Base-by-base conservation (phyloP, 2,888 invertebrate genomes). In the Helicoverpa assulta region DNA sequence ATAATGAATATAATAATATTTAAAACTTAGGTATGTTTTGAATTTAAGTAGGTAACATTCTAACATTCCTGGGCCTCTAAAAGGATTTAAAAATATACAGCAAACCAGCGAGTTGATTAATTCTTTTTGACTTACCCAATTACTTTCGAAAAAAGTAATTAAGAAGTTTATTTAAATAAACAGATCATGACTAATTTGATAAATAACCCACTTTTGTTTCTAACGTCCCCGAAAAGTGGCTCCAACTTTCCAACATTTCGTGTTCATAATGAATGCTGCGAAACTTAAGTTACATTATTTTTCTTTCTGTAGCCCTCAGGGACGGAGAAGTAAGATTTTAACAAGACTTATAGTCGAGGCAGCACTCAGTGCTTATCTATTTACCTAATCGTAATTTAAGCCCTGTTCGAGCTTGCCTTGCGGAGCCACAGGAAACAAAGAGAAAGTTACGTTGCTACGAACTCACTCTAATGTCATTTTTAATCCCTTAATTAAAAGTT, bases 401-500 rank as follows among this genome's bases (percentile, higher is more conserved):
- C 82, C 72, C 70, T 71, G 77, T 85, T 81, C 78, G 80, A 86
- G 86, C 84, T 88, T 87, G 89, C 88, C 88, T 86, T 80, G 78
- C 75, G 73, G 86, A 88, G 85, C 88, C 85, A 81, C 81, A 62
- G 78, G 81, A 85, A 90, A 94, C 92, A 93, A 94, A 91, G 87
- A 88, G 78, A 90, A 93, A 92, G 90, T 92, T 91, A 91, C 91
- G 90, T 91, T 93, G 92, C 92, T 91, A 86, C 91, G 83, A 93
- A 91, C 94, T 93, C 90, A 86, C 89, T 93, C 88, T 94, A 93
- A 94, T 95, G 94, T 94, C 95, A 95, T 94, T 94, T 95, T 95
- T 95, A 94, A 95, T 94, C 93, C 95, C 93, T 94, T 95, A 95
- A 95, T 95, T 95, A 95, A 95, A 95, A 95, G 93, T 95, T 95